Evolutionary conservation across 2,888 invertebrate species (phyloP), one percentile per base, ranked within the genome.

Genomic region (Protodeltote pygarga): DNA sequence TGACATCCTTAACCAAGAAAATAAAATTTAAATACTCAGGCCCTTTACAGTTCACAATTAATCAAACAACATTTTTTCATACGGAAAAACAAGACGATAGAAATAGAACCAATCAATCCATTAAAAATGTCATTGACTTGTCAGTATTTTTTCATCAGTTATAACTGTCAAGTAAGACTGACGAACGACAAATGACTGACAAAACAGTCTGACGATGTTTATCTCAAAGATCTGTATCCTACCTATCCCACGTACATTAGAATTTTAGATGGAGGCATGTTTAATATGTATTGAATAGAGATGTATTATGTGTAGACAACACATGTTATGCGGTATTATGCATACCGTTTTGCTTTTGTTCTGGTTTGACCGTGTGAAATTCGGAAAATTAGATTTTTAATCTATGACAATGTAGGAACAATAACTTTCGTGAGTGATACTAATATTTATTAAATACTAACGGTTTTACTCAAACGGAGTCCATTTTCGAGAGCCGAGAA

Each of bases 161-260:
- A 10, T n/a, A 31, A 40, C 46, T 64, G 71, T 66, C 71, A 69
- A 60, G 59, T 41, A 28, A 38, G 37, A 55, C 55, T 61, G 75
- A 73, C 71, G 61, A 50, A 49, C 51, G 58, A 70, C 74, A 75
- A 73, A 73, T 75, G 68, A 73, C 64, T 58, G 65, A 71, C 61
- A 60, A 75, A 67, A 37, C 62, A 50, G 57, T 41, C 31, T 54
- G 38, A 57, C 41, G 65, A 67, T 63, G 49, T 40, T 57, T 58
- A 69, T 71, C 66, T 59, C 20, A 4, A 16, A 63, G 74, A 75
- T 72, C 57, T 33, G 67, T 70, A 66, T 66, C 55, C 57, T 51
- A 60, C 55, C 57, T 51, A 60, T 79, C 77, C 67, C 77, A 79
- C 78, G 73, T 71, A 35, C 48, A 80, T 80, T 79, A 73, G 71